Conservation (phyloP, 2,888 invertebrate species). For the Argyra leucocephala region DNA sequence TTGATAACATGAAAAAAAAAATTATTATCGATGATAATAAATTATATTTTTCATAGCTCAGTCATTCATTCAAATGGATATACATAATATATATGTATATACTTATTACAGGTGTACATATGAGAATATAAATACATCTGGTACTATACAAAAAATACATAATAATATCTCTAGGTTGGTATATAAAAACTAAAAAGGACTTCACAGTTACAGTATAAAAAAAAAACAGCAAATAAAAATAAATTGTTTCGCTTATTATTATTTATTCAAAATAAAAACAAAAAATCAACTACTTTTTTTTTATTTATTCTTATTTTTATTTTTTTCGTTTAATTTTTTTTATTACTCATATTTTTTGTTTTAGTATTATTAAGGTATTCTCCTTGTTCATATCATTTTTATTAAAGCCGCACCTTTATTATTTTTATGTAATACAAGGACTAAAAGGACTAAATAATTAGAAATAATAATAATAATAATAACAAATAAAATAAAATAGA, state of each 20-base stretch:
- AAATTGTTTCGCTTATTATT: slow-evolving; percentile 1
- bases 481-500: too few relatives aligned
- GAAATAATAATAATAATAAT: background rate
- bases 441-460: background rate
- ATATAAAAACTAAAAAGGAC: background rate
- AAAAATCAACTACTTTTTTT: background rate
- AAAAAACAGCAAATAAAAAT: background rate
- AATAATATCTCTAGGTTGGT: background rate
- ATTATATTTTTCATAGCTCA: background rate
- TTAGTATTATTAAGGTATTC: background rate
- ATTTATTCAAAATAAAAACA: slow-evolving; percentile 1
- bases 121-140: background rate
- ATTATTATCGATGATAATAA: slow-evolving; percentile 1
- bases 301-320: background rate
- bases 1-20: background rate
- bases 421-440: background rate
- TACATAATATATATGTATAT: background rate
- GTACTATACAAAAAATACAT: background rate
- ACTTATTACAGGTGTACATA: background rate
- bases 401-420: background rate
- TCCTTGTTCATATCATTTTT: background rate
- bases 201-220: too few relatives aligned
- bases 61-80: background rate
- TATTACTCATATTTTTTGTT: background rate
- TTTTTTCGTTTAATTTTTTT: background rate